Evolutionary conservation across 2,113 vertebrate genomes (phyloP), one percentile per base, ranked within the genome.

Genomic region (Bambusicola thoracicus): DNA sequence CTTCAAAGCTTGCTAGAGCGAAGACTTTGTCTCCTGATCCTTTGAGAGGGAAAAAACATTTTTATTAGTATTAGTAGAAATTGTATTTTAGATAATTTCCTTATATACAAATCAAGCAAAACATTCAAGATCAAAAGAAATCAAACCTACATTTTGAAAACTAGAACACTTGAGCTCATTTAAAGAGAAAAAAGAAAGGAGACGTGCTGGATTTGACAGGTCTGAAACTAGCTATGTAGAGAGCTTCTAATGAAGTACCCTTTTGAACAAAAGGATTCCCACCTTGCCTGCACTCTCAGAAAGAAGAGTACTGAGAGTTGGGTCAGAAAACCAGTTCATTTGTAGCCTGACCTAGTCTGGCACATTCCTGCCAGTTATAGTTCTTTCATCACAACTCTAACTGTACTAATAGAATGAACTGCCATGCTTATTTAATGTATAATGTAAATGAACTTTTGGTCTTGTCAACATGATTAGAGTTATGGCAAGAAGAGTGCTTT

Each of bases 11-110:
- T 49, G 99, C 99, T 93, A 99, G 97, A 94, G 99, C 99, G 97
- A 99, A 97, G 88, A 99, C 99, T 96, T 99, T 99, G 96, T 99
- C 99, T 96, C 99, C 99, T 19, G 99, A 99, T 38, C 99, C 99
- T 99, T 74, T 68, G 94, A 95, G 67, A 75, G 67, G 67, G 62
- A 92, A 63, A 93, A 95, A 70, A 90, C 32, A 90, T 66, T 83
- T 91, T 67, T 58, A 73, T 87, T 44, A 89, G 16, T 70, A 67
- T 85, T 81, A 92, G 27, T 2, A 69, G 49, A 84, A 80, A 82
- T 41, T 10, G 8, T 67, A 36, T 58, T 41, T 49, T 13, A 41
- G 36, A 25, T 9, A 40, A 56, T 78, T 68, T 61, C 74, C 40
- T 86, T 46, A 51, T 12, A 51, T 27, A 85, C 79, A 89, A 77